Evolutionary conservation across 1,140 invertebrate genomes (phyloP).

Genomic region (Drosophila eugracilis): DNA sequence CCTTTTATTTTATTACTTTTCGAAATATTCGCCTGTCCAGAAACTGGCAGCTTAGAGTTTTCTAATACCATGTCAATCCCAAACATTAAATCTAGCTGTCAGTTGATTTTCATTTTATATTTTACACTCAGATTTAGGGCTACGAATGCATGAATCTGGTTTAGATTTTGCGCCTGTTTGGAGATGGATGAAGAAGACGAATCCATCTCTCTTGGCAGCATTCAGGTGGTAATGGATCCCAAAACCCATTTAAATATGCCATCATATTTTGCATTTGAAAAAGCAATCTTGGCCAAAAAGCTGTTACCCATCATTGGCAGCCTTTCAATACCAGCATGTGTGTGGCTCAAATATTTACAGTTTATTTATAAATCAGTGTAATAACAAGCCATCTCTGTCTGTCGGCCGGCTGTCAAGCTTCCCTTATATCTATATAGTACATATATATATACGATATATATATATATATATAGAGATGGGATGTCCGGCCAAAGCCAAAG

Average conservation of each 20-base stretch:
- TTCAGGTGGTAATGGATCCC: constrained; percentile 9
- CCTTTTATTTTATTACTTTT: no score
- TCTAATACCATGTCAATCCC: neutral
- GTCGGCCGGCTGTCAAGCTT: constrained; percentile 57
- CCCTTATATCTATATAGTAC: neutral
- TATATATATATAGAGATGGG: constrained; percentile 2
- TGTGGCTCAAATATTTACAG: constrained; percentile 74
- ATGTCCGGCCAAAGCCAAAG: constrained; percentile 57
- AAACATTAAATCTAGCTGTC: neutral
- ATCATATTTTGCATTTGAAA: constrained; percentile 38
- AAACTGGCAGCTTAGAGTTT: neutral
- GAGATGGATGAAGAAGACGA: neutral
- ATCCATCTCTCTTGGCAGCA: constrained; percentile 1
- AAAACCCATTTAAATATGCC: constrained; percentile 1
- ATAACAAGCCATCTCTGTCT: constrained; percentile 73
- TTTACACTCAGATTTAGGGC: neutral
- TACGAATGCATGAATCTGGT: neutral
- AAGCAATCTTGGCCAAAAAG: constrained; percentile 18
- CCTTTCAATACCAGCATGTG: constrained; percentile 39
- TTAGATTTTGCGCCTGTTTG: neutral
- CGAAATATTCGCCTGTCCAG: neutral
- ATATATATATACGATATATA: constrained; percentile 8
- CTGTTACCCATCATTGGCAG: constrained; percentile 34
- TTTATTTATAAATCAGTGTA: constrained; percentile 83
- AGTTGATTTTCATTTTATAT: neutral